A percentile compares a stretch with the other conserved stretches of the same genome.
Conservation (phyloP, 2,888 invertebrate species). For the Rhabditoides inermis region DNA sequence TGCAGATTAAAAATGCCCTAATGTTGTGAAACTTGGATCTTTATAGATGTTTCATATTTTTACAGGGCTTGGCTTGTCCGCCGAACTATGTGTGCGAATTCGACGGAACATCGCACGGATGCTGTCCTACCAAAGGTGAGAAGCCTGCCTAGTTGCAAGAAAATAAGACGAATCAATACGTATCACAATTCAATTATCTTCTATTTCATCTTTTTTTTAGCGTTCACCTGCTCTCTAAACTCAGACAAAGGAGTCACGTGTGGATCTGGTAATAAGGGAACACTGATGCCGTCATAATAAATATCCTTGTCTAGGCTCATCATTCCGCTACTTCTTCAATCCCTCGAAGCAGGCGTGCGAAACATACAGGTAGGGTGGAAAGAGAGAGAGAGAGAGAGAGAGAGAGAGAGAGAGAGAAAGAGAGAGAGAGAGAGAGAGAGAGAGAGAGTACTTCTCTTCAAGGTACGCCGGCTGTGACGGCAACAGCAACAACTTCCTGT, state of each 20-base stretch:
- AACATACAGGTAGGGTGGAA: slow-evolving; percentile 43
- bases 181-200: background rate
- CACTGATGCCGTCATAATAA: background rate
- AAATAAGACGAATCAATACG: too few species aligned
- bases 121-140: slow-evolving; percentile 39
- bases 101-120: slow-evolving; percentile 40
- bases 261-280: slow-evolving; percentile 25
- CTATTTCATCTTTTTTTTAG: slow-evolving; percentile 10
- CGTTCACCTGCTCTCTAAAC: slow-evolving; percentile 44
- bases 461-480: slow-evolving; percentile 49
- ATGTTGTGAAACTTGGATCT: too few species aligned
- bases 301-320: background rate
- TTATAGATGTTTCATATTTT: background rate
- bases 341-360: slow-evolving; percentile 44
- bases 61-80: slow-evolving; percentile 25
- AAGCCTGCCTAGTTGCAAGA: too few species aligned
- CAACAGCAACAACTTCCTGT: slow-evolving; percentile 42
- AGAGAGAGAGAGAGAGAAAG: too few species aligned
- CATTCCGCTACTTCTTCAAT: slow-evolving; percentile 42
- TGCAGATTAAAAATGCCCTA: background rate
- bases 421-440: too few species aligned
- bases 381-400: too few species aligned
- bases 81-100: slow-evolving; percentile 42
- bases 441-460: too few species aligned
- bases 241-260: slow-evolving; percentile 44